Base-by-base conservation (phyloP, 2,888 invertebrate genomes). In the Spicauda simplicius region DNA sequence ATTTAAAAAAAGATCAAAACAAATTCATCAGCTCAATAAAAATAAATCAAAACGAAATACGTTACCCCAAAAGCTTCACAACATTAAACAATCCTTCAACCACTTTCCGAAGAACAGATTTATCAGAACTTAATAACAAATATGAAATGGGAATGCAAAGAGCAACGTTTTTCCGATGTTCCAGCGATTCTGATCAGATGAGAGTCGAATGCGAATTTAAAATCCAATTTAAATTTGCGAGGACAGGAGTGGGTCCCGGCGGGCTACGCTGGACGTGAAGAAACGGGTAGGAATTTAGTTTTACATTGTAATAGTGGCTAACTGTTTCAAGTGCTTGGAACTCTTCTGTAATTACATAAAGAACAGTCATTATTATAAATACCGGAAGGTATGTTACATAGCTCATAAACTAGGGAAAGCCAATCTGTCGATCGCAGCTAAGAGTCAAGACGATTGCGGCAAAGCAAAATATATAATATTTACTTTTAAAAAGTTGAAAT, bases 131-230 rank as follows among this genome's bases (percentile, higher is more conserved):
- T 66, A 66, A 66, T 66, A 66, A 59, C 59, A 66, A 55, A 66
- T 66, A 66, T 66, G 66, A 66, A 66, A 55, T 60, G 8, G 59
- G 33, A 66, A 60, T 60, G 60, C 59, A 66, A 55, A 65, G 45
- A 19, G 66, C 60, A 60, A 60, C 55, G 59, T 59, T 65, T 59
- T 66, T 60, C 60, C 66, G 55, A 66, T 45, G 59, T 53, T 53
- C 52, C 53, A 53, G 25, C 54, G 45, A 30, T 60, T 60, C 60
- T 60, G 59, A 62, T 72, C 68, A 68, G 70, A 74, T 76, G 69
- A 70, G 69, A 70, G 68, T 71, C 74, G 76, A 74, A 74, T 74
- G 80, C 76, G 79, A 80, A 74, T 77, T 77, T 77, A 74, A 76
- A 74, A 76, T 75, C 68, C 74, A 77, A 77, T 80, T 78, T 74